Evolutionary conservation across 1,140 invertebrate genomes (phyloP), one percentile per base, ranked within the genome.

Genomic region (Caenorhabditis brenneri): DNA sequence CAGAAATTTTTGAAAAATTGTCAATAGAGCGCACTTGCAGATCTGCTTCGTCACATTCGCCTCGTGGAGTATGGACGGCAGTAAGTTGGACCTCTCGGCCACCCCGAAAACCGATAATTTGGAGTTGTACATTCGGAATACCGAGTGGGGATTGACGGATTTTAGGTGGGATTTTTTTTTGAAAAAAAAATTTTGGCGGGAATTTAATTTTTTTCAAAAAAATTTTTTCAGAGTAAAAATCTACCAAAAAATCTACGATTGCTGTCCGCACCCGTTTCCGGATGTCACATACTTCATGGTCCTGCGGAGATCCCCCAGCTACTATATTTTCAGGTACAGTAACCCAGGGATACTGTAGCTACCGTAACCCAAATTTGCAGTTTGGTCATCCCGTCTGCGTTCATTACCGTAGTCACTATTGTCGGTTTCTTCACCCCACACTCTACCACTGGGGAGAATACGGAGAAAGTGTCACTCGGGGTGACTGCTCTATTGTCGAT

Each of bases 371-470:
- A 12, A 2, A 0, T 46, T 85, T 82, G 33, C 58, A 87, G 86
- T 58, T 74, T 88, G 74, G 87, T 88, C 5, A 87, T 88, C 79
- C 88, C 88, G 2, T 87, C 86, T 6, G 86, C 86, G 12, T 87
- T 86, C 69, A 88, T 88, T 53, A 88, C 88, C 9, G 87, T 88
- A 2, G 88, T 88, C 19, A 88, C 88, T 22, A 87, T 88, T 42
- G 86, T 88, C 19, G 88, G 88, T 19, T 88, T 88, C 80, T 88
- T 88, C 80, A 87, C 88, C 2, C 88, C 88, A 1, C 88, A 88
- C 60, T 88, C 88, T 15, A 86, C 88, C 1, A 88, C 88, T 15
- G 88, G 88, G 27, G 88, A 88, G 36, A 88, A 88, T 58, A 88
- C 88, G 1, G 88, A 88, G 49, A 88, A 88, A 84, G 88, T 89